Percentiles rank a stretch among this genome's conserved stretches.
Evolutionary conservation across 1,140 invertebrate species (phyloP).

Genomic region (Arctopsyche grandis): DNA sequence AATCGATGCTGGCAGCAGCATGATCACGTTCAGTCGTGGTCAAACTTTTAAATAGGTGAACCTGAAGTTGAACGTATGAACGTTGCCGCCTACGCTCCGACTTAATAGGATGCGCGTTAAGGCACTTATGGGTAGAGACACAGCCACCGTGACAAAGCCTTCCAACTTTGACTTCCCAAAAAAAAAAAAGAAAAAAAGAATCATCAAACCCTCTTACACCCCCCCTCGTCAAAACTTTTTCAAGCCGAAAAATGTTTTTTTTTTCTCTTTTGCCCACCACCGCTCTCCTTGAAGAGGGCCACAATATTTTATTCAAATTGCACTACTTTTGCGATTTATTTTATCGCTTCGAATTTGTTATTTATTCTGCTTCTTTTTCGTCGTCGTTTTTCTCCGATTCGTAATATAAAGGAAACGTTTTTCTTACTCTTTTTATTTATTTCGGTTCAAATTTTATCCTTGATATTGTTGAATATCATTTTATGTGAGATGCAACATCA

Average conservation of each 20-base stretch:
- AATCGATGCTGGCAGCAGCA: no score
- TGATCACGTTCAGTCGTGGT: not conserved
- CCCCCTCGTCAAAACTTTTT: not conserved
- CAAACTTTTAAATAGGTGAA: conserved; percentile 17
- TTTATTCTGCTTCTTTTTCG: conserved; percentile 13
- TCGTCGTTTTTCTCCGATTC: not conserved
- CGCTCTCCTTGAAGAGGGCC: not conserved
- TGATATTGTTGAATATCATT: not conserved
- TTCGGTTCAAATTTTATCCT: no score
- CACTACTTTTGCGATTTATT: conserved; percentile 27
- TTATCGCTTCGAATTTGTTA: conserved; percentile 31
- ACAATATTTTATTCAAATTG: conserved; percentile 31
- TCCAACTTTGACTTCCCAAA: not conserved
- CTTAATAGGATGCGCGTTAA: conserved; percentile 21
- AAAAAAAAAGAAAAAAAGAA: not conserved
- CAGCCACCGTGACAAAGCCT: not conserved
- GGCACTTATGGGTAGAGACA: not conserved
- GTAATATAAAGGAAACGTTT: not conserved
- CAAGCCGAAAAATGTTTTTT: not conserved
- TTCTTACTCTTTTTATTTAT: not conserved
- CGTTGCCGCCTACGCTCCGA: not conserved
- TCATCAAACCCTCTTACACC: not conserved
- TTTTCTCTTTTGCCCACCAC: not conserved
- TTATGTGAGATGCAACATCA: not conserved
- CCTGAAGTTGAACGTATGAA: not conserved